Conservation (phyloP, 2,888 invertebrate genomes). For the Troglohyphantes excavatus region DNA sequence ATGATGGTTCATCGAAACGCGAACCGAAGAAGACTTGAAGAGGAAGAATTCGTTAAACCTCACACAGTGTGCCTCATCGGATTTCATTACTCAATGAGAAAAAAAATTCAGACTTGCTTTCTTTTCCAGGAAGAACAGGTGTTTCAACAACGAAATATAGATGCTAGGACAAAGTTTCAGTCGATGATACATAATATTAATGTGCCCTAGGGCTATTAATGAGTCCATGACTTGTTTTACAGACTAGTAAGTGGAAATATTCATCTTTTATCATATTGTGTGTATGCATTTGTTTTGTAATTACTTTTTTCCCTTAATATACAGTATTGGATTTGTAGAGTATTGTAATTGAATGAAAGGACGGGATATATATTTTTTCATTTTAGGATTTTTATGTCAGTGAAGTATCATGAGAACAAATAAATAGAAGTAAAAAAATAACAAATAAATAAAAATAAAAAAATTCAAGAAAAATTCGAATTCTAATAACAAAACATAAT, state of each 20-base stretch:
- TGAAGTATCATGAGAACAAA: too few relatives aligned
- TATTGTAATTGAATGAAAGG: too few relatives aligned
- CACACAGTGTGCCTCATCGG: conserved; percentile 26
- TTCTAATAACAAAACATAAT: too few relatives aligned
- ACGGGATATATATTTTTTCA: too few relatives aligned
- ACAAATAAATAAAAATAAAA: too few relatives aligned
- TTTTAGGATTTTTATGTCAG: too few relatives aligned
- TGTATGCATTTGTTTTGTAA: neutral
- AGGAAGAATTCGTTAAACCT: conserved; percentile 34
- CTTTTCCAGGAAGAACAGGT: conserved; percentile 41
- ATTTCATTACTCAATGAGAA: conserved; percentile 4
- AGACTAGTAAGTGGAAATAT: neutral
- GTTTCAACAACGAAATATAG: conserved; percentile 17
- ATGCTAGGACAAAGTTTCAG: neutral
- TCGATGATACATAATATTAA: conserved; percentile 22
- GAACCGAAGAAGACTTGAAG: conserved; percentile 10
- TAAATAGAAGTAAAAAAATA: too few relatives aligned
- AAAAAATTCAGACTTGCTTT: conserved; percentile 2
- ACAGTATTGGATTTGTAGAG: too few relatives aligned
- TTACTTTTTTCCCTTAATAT: too few relatives aligned
- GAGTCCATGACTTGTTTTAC: conserved; percentile 8
- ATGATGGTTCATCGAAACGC: conserved; percentile 15
- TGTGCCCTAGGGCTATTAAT: neutral
- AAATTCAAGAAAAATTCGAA: too few relatives aligned
- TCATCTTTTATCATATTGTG: neutral